These are phyloP conservation scores for Griposia aprilina DNA, from an alignment of 2,888 invertebrate genomes.

Conservation along the genomic window DNA sequence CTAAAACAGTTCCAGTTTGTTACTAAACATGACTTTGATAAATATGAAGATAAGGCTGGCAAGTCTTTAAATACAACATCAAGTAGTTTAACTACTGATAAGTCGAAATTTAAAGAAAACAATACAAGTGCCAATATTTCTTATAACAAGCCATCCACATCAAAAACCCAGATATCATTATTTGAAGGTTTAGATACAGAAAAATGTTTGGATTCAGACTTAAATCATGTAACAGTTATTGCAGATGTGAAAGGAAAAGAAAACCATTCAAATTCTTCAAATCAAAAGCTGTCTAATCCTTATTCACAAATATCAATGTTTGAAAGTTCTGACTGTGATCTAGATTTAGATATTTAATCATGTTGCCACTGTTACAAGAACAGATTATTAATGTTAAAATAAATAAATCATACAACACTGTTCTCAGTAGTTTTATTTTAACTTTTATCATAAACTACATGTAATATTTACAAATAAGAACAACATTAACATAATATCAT, in stretches of 20 bases:
- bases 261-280: conserved; percentile 63
- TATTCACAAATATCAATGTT: conserved; percentile 88
- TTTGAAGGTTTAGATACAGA: conserved; percentile 45
- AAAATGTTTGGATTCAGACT: conserved; percentile 25
- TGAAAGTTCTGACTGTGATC: conserved; percentile 88
- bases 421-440: conserved; percentile 18
- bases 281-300: conserved; percentile 62
- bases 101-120: conserved; percentile 22
- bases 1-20: conserved; percentile 83
- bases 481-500: not conserved
- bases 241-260: conserved; percentile 64
- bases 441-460: conserved; percentile 23
- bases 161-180: conserved; percentile 48
- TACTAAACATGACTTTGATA: conserved; percentile 78
- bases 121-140: not conserved
- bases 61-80: conserved; percentile 30
- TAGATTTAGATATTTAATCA: conserved; percentile 87
- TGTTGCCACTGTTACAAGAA: conserved; percentile 65
- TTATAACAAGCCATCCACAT: conserved; percentile 35
- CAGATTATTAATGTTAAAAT: conserved; percentile 36
- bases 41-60: conserved; percentile 76
- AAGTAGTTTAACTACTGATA: conserved; percentile 1
- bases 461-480: conserved; percentile 39
- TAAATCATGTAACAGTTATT: conserved; percentile 46
- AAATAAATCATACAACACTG: conserved; percentile 46